Evolutionary conservation across 2,888 invertebrate species (phyloP), one percentile per base, ranked within the genome.

Genomic region (Hipparchia semele): DNA sequence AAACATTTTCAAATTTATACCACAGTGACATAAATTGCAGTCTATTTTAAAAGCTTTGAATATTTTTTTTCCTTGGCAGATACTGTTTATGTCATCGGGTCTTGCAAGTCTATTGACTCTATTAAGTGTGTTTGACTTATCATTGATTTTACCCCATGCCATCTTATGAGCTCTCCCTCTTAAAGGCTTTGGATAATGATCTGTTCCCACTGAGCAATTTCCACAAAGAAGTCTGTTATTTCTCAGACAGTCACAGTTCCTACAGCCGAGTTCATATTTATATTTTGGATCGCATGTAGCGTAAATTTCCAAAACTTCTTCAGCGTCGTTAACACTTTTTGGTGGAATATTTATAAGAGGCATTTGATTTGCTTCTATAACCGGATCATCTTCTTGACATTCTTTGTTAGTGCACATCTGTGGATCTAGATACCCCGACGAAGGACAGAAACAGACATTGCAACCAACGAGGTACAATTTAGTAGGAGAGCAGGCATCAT

Each of bases 11-110:
- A 88, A 87, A 1, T 88, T 86, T 6, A 80, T 78, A 65, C 92
- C 91, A 76, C 95, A 95, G 72, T 89, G 85, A 76, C 95, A 95
- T 0, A 87, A 84, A 79, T 95, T 95, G 81, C 95, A 95, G 61
- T 91, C 92, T 39, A 87, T 78, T 66, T 84, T 83, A 75, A 95
- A 95, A 13, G 83, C 79, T 33, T 86, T 84, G 3, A 88, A 87
- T 1, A 87, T 84, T 45, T 81, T 71, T 49, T 83, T 75, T 2
- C 75, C 73, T 2, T 71, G 68, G 56, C 88, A 90, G 4, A 80
- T 74, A 76, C 80, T 87, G 3, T 81, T 72, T 33, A 10, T 4
- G 4, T 12, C 23, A 6, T 33, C 10, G 5, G 13, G 23, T 10
- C 23, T 9, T 6, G 9, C 9, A 7, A 5, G 12, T 65, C 33